Base-by-base conservation (phyloP, 2,888 invertebrate genomes). In the Trachelus troglodyta region DNA sequence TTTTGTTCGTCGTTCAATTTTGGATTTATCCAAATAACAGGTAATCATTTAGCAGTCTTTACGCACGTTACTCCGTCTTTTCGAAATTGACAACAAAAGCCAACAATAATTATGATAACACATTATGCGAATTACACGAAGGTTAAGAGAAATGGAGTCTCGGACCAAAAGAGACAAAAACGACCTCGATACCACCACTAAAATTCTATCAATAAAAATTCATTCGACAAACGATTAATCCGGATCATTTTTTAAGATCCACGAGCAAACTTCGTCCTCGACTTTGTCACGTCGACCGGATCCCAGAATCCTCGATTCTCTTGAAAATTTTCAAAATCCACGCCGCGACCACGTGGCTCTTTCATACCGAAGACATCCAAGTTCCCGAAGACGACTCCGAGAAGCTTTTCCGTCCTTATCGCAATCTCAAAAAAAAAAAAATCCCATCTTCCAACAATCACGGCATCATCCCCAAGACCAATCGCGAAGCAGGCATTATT, bases 31-130 rank as follows among this genome's bases (percentile, higher is more conserved):
- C 85, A 79, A 86, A 86, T 83, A 86, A 87, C 86, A 87, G 80
- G 79, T 85, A 86, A 86, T 83, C 82, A 79, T 85, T 86, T 80
- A 86, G 86, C 87, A 87, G 86, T 87, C 86, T 86, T 85, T 83
- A 80, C 83, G 74, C 76, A 76, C 76, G 79, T 86, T 84, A 85
- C 77, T 86, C 77, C 81, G 83, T 73, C 40, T 37, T 69, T 81
- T 83, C 76, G 80, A 79, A 75, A 84, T 83, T 76, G 81, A 83
- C 81, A 82, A 85, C 83, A 82, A 85, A 86, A 86, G 81, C 79
- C 84, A 85, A 85, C 83, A 83, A 85, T 82, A 84, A 86, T 56
- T 23, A 56, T 85, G 83, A 85, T 85, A 87, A 87, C 85, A 86
- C 85, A 87, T 87, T 82, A 83, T 81, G 82, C 86, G 83, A 85